Evolutionary conservation across 2,888 invertebrate species (phyloP), one percentile per base, ranked within the genome.

Genomic region (Drosophila picticornis): DNA sequence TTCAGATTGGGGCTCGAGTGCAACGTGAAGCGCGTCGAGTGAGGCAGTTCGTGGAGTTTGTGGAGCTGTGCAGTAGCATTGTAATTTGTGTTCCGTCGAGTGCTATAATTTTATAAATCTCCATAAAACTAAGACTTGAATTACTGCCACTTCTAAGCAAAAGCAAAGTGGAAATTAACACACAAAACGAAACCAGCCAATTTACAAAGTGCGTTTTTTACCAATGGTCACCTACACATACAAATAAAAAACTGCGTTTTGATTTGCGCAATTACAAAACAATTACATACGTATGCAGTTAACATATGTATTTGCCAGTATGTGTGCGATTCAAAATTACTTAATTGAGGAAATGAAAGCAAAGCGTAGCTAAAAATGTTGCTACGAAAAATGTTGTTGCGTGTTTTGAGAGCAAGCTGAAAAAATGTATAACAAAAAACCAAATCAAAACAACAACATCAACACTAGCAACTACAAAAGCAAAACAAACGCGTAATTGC

Each of bases 401-500:
- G 77, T 85, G 87, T 71, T 79, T 75, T 61, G 55, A 77, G 74
- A 75, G 60, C 58, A 57, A 70, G 72, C 71, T 86, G 66, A 84
- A 83, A 85, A 86, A 84, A 76, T 81, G 77, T 69, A 81, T 75
- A 80, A 74, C 68, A 64, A 73, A 73, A 77, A 68, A 34, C 34
- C 2, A 46, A 73, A 78, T 71, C 61, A 64, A 71, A 73, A 76
- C 65, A 40, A 70, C 77, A 64, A 62, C 60, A 77, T 70, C 65
- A 76, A 68, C n/a, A 72, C 80, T 58, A 72, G 74, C 71, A 83
- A 75, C 68, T 73, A 77, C 73, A 83, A 85, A 84, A 86, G 86
- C 84, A 87, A 87, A 87, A 84, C 88, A 83, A 83, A 82, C 82
- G 80, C 86, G 91, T 88, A 91, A 90, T 91, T 88, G 90, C 91